Conservation (phyloP, 2,797 vertebrate species). For the Dicrostonyx torquatus region DNA sequence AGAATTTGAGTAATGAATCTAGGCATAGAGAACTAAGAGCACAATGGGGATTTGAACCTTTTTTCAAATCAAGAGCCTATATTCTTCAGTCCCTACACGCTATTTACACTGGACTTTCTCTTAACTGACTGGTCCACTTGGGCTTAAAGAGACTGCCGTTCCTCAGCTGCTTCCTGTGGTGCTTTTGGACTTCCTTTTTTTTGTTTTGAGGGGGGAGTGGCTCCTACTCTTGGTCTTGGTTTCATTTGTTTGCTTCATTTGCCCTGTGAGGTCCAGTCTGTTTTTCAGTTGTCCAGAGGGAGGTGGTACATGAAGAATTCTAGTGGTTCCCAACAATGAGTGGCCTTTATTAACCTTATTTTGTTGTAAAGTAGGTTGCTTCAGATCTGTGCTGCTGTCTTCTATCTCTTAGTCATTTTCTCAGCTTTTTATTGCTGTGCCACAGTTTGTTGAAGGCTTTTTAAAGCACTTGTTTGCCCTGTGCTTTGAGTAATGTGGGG, state of each 20-base stretch:
- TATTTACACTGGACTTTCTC: not conserved
- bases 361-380: not conserved
- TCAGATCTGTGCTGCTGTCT: not conserved
- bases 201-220: not conserved
- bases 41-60: not conserved
- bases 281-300: not conserved
- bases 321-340: not conserved
- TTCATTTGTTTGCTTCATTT: slow-evolving; percentile 30
- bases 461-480: slow-evolving; percentile 35
- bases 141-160: not conserved
- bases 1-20: not conserved
- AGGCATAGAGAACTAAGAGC: not conserved
- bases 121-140: not conserved
- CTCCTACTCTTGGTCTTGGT: not conserved
- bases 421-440: not conserved
- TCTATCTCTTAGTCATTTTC: not conserved
- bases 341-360: not conserved
- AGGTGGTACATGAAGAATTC: not conserved
- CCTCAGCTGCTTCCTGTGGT: not conserved
- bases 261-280: slow-evolving; percentile 12
- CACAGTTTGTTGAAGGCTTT: slow-evolving; percentile 42
- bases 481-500: slow-evolving; percentile 52
- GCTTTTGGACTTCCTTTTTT: slow-evolving; percentile 6
- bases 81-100: not conserved
- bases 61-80: not conserved